Evolutionary conservation across 2,888 invertebrate genomes (phyloP).

Genomic region (Resseliella maxima): DNA sequence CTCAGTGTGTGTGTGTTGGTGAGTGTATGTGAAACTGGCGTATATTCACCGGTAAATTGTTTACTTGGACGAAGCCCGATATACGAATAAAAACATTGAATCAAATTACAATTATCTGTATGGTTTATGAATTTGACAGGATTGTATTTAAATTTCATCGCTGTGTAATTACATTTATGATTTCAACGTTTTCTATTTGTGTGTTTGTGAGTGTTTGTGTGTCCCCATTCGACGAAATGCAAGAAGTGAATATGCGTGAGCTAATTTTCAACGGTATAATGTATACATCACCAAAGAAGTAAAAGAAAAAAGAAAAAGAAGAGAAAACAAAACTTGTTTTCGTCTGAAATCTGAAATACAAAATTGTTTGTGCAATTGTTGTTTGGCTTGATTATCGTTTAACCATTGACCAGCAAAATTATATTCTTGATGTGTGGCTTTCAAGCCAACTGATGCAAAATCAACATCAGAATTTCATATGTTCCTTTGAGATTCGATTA

Average conservation of each 20-base stretch:
- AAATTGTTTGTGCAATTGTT: neutral
- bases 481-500: neutral
- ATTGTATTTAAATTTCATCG: neutral
- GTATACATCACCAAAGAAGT: neutral
- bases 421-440: neutral
- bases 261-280: conserved; percentile 2
- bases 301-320: no score
- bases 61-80: neutral
- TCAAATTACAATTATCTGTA: conserved; percentile 4
- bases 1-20: no score
- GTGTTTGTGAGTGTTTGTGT: neutral
- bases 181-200: neutral
- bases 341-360: neutral
- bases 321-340: conserved; percentile 7
- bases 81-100: neutral
- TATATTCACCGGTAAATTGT: neutral
- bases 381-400: neutral
- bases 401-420: neutral
- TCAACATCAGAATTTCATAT: neutral
- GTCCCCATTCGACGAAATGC: conserved; percentile 45
- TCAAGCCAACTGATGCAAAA: neutral
- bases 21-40: no score
- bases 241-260: neutral
- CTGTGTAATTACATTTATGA: neutral
- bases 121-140: no score